Conservation (phyloP, 2,113 vertebrate genomes). For the Chlamydotis undulata region DNA sequence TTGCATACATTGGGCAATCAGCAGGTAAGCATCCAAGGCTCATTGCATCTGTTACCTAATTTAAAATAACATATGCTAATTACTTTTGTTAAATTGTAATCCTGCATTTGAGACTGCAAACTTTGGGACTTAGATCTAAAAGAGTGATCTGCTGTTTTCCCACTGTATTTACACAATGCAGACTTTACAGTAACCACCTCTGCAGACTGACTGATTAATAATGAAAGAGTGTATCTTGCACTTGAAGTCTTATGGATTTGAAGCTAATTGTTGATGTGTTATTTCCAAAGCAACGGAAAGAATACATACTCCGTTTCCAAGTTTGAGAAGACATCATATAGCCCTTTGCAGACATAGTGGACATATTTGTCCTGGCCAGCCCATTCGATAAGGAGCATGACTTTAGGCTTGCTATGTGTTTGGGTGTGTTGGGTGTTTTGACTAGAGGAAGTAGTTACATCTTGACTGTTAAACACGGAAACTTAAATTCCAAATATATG, state of each 20-base stretch:
- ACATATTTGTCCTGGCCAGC: neutral
- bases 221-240: neutral
- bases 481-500: neutral
- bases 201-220: neutral
- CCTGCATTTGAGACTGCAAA: neutral
- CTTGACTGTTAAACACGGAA: neutral
- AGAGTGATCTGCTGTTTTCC: neutral
- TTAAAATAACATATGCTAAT: neutral
- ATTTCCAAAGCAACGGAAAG: neutral
- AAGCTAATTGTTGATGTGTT: neutral
- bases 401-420: neutral
- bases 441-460: neutral
- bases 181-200: neutral
- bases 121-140: neutral
- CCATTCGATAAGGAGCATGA: neutral
- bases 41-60: neutral
- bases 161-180: neutral
- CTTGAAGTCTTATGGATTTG: neutral
- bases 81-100: neutral
- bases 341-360: neutral
- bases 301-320: neutral
- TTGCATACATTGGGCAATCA: slow-evolving; percentile 89
- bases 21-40: slow-evolving; percentile 78
- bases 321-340: neutral
- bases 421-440: neutral